A percentile compares a stretch with the other conserved stretches of the same genome.
Conservation (phyloP, 2,888 invertebrate species). For the Lepidocyrtoides sp. region DNA sequence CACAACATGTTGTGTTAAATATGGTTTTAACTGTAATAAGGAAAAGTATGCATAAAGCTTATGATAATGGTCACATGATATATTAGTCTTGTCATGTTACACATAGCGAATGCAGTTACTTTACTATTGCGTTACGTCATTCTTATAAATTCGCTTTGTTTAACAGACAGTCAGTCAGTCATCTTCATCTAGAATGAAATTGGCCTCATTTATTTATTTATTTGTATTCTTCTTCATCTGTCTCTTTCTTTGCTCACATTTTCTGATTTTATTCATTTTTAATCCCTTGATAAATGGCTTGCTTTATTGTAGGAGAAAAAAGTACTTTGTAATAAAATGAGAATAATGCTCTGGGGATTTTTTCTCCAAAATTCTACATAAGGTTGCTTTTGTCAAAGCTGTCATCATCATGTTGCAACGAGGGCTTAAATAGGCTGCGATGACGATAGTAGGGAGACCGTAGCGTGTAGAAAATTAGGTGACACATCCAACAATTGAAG, state of each 20-base stretch:
- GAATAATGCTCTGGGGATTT: conserved; percentile 46
- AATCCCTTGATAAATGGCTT: conserved; percentile 69
- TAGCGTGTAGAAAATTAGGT: not conserved
- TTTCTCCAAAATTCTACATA: conserved; percentile 16
- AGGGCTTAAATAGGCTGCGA: not conserved
- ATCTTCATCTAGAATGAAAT: not conserved
- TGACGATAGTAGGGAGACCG: not conserved
- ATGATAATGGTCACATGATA: too few relatives aligned
- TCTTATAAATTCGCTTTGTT: not conserved
- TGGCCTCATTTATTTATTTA: conserved; percentile 28
- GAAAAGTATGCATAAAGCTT: too few relatives aligned
- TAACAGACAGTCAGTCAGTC: not conserved
- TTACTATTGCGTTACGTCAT: not conserved
- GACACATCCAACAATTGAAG: conserved; percentile 51
- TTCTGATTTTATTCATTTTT: conserved; percentile 35
- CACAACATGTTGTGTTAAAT: not conserved
- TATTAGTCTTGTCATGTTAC: conserved; percentile 33
- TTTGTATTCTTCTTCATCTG: not conserved
- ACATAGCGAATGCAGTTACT: not conserved
- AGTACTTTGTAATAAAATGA: conserved; percentile 27
- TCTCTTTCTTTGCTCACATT: not conserved
- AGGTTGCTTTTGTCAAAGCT: conserved; percentile 15
- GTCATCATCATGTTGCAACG: not conserved
- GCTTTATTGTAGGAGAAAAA: conserved; percentile 13
- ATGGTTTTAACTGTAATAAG: not conserved